These are phyloP conservation scores for Drosophila flavopinicola DNA, from an alignment of 2,888 invertebrate genomes.

Conservation along the genomic window DNA sequence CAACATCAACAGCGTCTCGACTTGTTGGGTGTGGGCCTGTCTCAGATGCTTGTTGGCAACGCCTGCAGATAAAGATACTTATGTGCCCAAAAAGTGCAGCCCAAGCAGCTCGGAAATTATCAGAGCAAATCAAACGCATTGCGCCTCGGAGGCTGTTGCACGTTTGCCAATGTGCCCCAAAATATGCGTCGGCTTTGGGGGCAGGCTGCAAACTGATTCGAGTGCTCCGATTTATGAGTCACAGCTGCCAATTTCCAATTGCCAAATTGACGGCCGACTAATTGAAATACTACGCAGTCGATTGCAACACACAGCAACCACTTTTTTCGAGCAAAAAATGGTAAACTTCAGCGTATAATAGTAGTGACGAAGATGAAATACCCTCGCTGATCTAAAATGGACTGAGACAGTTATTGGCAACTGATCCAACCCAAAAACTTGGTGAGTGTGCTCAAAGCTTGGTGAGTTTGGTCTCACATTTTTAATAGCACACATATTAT, in stretches of 20 bases:
- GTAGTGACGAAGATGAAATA: not conserved
- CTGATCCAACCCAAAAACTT: no score
- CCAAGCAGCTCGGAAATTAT: slow-evolving; percentile 29
- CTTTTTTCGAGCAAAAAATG: slow-evolving; percentile 16
- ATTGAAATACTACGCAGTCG: slow-evolving; percentile 44
- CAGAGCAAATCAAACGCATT: slow-evolving; percentile 55
- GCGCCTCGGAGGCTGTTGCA: slow-evolving; percentile 44
- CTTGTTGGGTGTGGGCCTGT: slow-evolving; percentile 42
- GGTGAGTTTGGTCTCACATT: no score
- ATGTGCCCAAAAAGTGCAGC: slow-evolving; percentile 47
- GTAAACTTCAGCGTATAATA: not conserved
- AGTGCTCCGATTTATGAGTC: slow-evolving; percentile 45
- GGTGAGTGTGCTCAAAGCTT: no score
- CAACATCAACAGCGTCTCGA: slow-evolving; percentile 20
- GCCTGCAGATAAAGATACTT: slow-evolving; percentile 44
- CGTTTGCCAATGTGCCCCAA: slow-evolving; percentile 41
- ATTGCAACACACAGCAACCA: slow-evolving; percentile 21
- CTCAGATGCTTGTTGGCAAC: slow-evolving; percentile 26
- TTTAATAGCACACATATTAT: no score
- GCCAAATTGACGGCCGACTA: slow-evolving; percentile 41
- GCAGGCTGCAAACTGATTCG: slow-evolving; percentile 12
- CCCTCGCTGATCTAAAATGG: not conserved
- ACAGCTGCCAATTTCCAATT: slow-evolving; percentile 33
- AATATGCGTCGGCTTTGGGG: slow-evolving; percentile 18
- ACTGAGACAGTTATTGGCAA: no score